Evolutionary conservation across 1,140 invertebrate genomes (phyloP).

Genomic region (Nebria ingens): DNA sequence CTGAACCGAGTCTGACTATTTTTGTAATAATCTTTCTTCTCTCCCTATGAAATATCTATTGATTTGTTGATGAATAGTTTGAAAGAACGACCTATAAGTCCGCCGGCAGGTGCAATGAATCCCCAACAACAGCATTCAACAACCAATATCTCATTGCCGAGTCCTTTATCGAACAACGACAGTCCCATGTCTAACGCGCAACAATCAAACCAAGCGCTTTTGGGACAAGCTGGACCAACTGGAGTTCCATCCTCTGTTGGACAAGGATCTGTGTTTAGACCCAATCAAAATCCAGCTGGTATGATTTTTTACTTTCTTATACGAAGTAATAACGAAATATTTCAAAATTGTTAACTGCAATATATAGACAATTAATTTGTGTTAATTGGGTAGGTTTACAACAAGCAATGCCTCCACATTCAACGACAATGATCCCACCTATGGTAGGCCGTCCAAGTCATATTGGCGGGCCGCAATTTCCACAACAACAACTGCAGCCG

Average conservation of each 20-base stretch:
- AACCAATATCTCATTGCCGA: conserved; percentile 37
- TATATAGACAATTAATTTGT: not conserved
- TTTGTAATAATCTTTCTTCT: no score
- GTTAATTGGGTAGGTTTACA: not conserved
- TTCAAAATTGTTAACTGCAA: no score
- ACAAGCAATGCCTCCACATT: conserved; percentile 1
- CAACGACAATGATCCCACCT: conserved; percentile 28
- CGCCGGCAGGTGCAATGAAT: conserved; percentile 39
- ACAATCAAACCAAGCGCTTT: conserved; percentile 23
- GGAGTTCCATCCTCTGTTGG: conserved; percentile 24
- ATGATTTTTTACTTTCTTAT: no score
- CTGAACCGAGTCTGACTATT: no score
- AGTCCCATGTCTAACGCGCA: conserved; percentile 37
- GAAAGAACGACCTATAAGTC: conserved; percentile 72
- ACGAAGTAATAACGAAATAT: no score
- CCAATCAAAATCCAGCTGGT: conserved; percentile 11
- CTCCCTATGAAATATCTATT: conserved; percentile 12
- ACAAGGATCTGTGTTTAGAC: conserved; percentile 25
- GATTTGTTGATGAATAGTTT: conserved; percentile 39
- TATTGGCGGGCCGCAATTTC: conserved; percentile 24
- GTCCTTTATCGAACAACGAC: conserved; percentile 46
- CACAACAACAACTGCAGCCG: conserved; percentile 40
- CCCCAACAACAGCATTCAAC: conserved; percentile 30
- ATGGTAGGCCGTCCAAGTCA: conserved; percentile 25
- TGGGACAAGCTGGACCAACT: conserved; percentile 22